phyloP scores from a whole-genome alignment of 2,888 invertebrate genomes.

The Tuta absoluta region DNA sequence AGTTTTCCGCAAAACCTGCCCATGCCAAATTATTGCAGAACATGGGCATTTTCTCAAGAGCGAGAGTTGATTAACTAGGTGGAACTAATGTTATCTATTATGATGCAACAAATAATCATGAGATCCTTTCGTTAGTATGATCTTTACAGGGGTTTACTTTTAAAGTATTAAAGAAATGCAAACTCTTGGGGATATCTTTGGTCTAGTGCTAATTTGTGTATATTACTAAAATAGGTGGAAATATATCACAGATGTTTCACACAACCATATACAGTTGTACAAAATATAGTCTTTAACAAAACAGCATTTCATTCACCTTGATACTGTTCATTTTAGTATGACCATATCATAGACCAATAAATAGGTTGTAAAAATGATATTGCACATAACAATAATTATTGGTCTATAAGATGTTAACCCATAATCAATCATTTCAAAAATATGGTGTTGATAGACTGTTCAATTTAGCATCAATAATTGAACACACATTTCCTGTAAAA shows the following conservation, averaged over 20 bases:
- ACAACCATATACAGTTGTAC: conserved; percentile 48
- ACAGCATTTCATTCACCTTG: conserved; percentile 1
- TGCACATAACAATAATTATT: neutral
- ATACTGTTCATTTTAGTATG: neutral
- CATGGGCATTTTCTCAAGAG: no score
- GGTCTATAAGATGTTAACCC: conserved; percentile 28
- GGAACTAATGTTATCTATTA: no score
- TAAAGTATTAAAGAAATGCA: conserved; percentile 23
- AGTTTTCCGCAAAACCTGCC: no score
- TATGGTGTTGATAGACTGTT: neutral
- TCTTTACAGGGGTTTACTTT: neutral
- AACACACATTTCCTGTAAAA: conserved; percentile 35
- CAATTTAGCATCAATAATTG: neutral
- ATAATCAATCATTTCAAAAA: neutral
- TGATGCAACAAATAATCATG: no score
- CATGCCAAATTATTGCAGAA: no score
- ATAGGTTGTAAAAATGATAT: neutral
- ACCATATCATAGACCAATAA: conserved; percentile 15
- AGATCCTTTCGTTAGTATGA: no score
- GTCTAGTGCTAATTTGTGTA: conserved; percentile 34
- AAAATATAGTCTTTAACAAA: conserved; percentile 33
- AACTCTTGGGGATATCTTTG: conserved; percentile 38
- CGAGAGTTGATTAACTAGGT: no score
- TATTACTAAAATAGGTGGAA: conserved; percentile 42
- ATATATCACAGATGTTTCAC: conserved; percentile 57